phyloP scores from a whole-genome alignment of 2,888 invertebrate species.

The Cephus nigrinus region DNA sequence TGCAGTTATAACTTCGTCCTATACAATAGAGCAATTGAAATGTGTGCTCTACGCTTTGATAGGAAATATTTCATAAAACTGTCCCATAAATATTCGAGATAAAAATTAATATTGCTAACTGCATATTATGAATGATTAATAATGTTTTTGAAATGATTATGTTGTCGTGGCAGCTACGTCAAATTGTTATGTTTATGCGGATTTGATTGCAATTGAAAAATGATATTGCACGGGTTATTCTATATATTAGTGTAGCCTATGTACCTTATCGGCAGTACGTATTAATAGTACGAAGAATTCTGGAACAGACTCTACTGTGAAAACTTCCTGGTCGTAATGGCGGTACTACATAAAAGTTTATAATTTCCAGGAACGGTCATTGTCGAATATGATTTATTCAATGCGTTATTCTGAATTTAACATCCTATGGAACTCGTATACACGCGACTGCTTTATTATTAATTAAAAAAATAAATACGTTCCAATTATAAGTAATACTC shows the following conservation, averaged over 20 bases:
- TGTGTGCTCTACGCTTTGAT: not conserved
- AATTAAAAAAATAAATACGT: not conserved
- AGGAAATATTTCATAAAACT: not conserved
- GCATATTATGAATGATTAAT: not conserved
- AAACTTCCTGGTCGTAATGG: not conserved
- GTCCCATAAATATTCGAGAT: not conserved
- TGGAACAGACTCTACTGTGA: not conserved
- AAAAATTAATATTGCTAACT: not conserved
- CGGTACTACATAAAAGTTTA: not conserved
- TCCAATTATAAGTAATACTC: not conserved
- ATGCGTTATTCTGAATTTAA: not conserved
- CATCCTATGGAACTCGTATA: not conserved
- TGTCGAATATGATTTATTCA: not conserved
- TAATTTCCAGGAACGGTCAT: not conserved
- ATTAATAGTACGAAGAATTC: not conserved
- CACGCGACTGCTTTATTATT: not conserved
- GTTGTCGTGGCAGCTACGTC: not conserved
- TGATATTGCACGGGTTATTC: not conserved
- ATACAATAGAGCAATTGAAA: not conserved
- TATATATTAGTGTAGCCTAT: not conserved
- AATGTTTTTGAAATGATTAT: not conserved
- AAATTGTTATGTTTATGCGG: no score
- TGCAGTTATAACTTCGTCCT: not conserved
- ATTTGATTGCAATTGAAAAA: not conserved
- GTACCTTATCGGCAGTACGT: not conserved